Evolutionary conservation across 2,888 invertebrate species (phyloP).

Genomic region (Tridacna gigas): DNA sequence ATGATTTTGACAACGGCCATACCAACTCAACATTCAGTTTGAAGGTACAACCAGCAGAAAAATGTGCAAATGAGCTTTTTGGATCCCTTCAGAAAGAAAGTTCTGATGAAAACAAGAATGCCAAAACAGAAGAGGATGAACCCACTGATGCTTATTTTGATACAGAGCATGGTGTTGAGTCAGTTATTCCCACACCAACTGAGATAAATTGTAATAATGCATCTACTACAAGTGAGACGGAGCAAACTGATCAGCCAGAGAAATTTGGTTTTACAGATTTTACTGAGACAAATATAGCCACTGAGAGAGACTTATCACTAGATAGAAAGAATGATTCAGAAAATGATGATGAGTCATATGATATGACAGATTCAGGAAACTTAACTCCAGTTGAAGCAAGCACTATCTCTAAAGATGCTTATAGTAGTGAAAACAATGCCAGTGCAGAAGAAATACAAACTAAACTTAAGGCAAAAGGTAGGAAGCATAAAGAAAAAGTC

Average conservation of each 20-base stretch:
- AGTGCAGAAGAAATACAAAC: constrained; percentile 60
- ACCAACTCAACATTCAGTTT: background rate
- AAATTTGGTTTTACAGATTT: background rate
- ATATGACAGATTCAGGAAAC: constrained; percentile 19
- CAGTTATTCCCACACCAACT: background rate
- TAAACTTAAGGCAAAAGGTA: constrained; percentile 54
- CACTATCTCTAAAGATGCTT: constrained; percentile 47
- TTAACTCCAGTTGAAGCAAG: constrained; percentile 30
- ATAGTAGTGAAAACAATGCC: constrained; percentile 58
- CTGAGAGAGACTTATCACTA: background rate
- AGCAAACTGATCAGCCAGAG: background rate
- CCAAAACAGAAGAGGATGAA: background rate
- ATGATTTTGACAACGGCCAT: constrained; percentile 66
- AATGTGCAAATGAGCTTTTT: background rate
- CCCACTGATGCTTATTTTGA: background rate
- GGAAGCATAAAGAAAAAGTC: constrained; percentile 57
- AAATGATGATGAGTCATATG: background rate
- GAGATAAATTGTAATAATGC: background rate
- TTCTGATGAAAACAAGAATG: background rate
- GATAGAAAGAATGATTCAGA: background rate
- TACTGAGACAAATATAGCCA: background rate
- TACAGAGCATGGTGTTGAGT: background rate
- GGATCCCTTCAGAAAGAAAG: background rate
- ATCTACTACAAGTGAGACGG: background rate
- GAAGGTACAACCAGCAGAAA: constrained; percentile 2